Conservation (phyloP, 37 sponge, comb jelly and placozoan genomes). For the Lycopodina hypogea region DNA sequence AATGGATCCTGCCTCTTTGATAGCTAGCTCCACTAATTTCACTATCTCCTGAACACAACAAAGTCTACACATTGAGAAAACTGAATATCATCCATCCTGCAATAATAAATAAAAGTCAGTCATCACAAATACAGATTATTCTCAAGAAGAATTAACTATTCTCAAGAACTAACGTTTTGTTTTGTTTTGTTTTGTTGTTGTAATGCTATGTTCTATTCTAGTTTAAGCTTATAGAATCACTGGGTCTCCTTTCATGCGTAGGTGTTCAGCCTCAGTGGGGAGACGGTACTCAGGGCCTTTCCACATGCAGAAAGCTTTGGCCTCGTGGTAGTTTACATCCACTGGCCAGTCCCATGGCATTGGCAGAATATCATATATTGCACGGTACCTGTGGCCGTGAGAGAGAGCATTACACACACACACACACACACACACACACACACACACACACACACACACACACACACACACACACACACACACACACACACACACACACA, state of each 20-base stretch:
- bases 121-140: no score
- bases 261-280: conserved; percentile 90
- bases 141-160: no score
- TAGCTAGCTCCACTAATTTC: neutral
- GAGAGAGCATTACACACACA: no score
- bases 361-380: conserved; percentile 78
- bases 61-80: neutral
- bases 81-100: no score
- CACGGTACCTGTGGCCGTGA: conserved; percentile 86
- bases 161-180: no score
- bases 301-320: conserved; percentile 90
- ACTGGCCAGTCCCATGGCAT: conserved; percentile 94
- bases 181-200: no score
- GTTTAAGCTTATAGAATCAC: conserved; percentile 41
- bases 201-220: no score
- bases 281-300: conserved; percentile 77
- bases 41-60: neutral
- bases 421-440: no score
- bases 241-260: conserved; percentile 65
- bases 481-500: neutral
- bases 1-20: neutral
- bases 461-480: no score
- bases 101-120: no score
- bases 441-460: neutral
- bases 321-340: conserved; percentile 92